phyloP scores from a whole-genome alignment of 2,113 vertebrate species.

The Istiophorus platypterus region DNA sequence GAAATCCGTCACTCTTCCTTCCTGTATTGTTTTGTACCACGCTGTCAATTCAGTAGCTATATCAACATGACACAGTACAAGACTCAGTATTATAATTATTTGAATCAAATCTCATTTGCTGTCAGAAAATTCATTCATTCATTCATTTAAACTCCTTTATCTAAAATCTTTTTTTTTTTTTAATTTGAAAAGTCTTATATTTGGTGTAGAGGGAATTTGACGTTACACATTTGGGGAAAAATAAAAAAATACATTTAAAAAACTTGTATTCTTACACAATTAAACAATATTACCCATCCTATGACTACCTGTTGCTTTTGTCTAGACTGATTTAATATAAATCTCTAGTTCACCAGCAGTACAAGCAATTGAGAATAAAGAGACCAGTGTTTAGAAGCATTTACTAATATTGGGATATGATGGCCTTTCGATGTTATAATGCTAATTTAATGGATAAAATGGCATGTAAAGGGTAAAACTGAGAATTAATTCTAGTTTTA shows the following conservation, averaged over 20 bases:
- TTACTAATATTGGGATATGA: not conserved
- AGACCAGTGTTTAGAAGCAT: not conserved
- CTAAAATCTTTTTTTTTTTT: not conserved
- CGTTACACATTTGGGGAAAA: not conserved
- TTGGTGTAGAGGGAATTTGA: not conserved
- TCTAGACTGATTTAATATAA: not conserved
- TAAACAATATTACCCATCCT: not conserved
- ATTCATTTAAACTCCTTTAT: not conserved
- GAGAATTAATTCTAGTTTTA: not conserved
- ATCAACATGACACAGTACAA: conserved; percentile 11
- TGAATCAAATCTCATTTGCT: not conserved
- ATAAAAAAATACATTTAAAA: not conserved
- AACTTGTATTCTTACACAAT: not conserved
- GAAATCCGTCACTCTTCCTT: conserved; percentile 24
- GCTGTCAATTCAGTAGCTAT: conserved; percentile 42
- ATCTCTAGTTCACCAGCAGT: not conserved
- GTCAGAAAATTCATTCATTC: not conserved
- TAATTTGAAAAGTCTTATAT: no score
- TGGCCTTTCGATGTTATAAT: not conserved
- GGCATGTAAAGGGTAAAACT: no score
- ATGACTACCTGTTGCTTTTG: not conserved
- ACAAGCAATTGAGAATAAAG: not conserved
- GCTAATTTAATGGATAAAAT: not conserved
- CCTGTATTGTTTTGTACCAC: conserved; percentile 31
- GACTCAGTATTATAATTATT: not conserved